Evolutionary conservation across 1,140 invertebrate genomes (phyloP).

Genomic region (Drosophila dunni): DNA sequence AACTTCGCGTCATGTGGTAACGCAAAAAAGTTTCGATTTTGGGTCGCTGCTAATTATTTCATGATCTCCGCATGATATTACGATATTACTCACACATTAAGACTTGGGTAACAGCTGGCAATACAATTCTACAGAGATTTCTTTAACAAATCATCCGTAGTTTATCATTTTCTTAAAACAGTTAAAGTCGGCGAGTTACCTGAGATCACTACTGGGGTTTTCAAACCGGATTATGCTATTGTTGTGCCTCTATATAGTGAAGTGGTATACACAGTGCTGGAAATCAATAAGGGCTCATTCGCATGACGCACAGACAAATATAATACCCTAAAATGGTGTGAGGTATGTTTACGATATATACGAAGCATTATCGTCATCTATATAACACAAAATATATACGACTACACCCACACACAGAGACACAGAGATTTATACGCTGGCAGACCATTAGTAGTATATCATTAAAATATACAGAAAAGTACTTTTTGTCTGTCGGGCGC

Average conservation of each 20-base stretch:
- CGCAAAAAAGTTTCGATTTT: not conserved
- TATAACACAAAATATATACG: constrained; percentile 8
- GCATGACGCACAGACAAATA: constrained; percentile 30
- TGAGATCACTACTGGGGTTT: not conserved
- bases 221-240: not conserved
- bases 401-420: constrained; percentile 3
- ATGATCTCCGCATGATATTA: constrained; percentile 2
- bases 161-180: not conserved
- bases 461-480: constrained; percentile 31
- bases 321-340: constrained; percentile 53
- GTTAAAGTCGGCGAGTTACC: not conserved
- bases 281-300: constrained; percentile 17
- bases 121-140: not conserved
- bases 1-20: constrained; percentile 5
- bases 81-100: not conserved
- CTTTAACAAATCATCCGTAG: not conserved
- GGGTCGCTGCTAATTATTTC: constrained; percentile 36
- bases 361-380: constrained; percentile 20
- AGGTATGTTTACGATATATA: constrained; percentile 28
- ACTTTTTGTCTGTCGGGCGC: constrained; percentile 23
- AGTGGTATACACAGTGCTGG: not conserved
- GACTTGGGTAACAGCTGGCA: not conserved
- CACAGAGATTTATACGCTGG: constrained; percentile 10
- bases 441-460: constrained; percentile 16
- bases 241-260: not conserved